These are phyloP conservation scores for Stomatorhinus walkeri DNA, from an alignment of 2,797 vertebrate genomes.

Conservation along the genomic window DNA sequence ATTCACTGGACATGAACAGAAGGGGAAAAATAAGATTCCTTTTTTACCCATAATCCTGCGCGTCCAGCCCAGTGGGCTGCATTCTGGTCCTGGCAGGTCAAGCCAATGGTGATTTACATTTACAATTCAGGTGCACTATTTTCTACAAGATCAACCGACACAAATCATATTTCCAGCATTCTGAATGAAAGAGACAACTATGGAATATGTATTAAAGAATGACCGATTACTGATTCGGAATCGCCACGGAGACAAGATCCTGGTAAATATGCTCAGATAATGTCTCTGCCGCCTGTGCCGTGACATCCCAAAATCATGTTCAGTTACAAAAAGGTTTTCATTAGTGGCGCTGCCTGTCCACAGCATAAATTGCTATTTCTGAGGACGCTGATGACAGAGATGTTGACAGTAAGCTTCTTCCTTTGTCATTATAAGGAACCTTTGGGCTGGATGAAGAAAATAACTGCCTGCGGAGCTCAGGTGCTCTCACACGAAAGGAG, in stretches of 20 bases:
- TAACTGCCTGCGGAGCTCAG: conserved; percentile 8
- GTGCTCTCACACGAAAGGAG: background rate
- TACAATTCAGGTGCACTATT: background rate
- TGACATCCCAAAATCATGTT: background rate
- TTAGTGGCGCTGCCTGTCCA: background rate
- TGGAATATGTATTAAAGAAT: background rate
- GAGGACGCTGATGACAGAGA: background rate
- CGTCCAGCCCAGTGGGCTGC: too few species aligned
- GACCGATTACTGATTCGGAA: background rate
- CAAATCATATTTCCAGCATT: background rate
- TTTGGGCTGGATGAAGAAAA: background rate
- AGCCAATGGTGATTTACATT: background rate
- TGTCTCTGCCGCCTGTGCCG: background rate
- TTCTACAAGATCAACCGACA: background rate
- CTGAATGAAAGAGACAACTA: background rate
- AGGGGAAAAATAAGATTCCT: background rate
- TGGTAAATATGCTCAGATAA: background rate
- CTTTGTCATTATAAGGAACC: background rate
- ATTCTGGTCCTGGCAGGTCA: background rate
- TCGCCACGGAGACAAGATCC: background rate
- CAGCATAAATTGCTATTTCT: background rate
- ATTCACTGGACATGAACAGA: background rate
- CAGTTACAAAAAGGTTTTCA: background rate
- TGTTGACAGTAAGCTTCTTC: background rate
- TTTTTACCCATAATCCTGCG: background rate